Evolutionary conservation across 2,888 invertebrate species (phyloP).

Genomic region (Melipona bicolor): DNA sequence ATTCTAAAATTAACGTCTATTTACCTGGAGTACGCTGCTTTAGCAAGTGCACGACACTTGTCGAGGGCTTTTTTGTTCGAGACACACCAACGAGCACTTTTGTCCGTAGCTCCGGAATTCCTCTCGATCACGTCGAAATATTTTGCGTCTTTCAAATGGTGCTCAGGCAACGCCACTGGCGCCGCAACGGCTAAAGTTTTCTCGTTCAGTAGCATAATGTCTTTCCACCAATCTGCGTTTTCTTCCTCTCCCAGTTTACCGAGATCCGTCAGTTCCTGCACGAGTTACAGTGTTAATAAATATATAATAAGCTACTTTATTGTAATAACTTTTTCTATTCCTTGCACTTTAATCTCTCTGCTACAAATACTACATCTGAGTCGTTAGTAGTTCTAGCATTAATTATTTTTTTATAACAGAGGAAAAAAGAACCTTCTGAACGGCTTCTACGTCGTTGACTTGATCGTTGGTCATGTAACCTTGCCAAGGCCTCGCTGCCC

Average conservation of each 20-base stretch:
- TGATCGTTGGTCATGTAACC: conserved; percentile 90
- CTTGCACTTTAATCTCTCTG: too few species aligned
- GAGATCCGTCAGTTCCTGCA: conserved; percentile 77
- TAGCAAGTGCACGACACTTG: conserved; percentile 90
- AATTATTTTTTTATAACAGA: not conserved
- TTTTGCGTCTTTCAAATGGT: conserved; percentile 88
- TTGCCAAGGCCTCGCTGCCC: conserved; percentile 95
- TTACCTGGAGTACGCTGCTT: conserved; percentile 88
- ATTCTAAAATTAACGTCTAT: too few species aligned
- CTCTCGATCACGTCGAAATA: conserved; percentile 90
- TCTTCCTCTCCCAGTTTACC: conserved; percentile 82
- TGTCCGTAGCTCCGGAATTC: conserved; percentile 89
- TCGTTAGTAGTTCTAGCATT: too few species aligned
- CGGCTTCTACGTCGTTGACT: conserved; percentile 78
- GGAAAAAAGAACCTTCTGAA: conserved; percentile 74
- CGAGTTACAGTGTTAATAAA: not conserved
- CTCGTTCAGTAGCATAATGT: conserved; percentile 86
- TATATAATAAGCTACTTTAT: too few species aligned
- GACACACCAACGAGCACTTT: conserved; percentile 88
- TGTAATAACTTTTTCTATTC: too few species aligned
- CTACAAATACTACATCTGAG: too few species aligned
- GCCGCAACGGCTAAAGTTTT: conserved; percentile 88
- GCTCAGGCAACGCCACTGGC: conserved; percentile 86
- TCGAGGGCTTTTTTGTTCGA: conserved; percentile 87
- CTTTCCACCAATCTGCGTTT: conserved; percentile 84